Percentiles rank a stretch among this genome's conserved stretches.
phyloP scores from a whole-genome alignment of 2,113 vertebrate species.

The Oreocharis arfaki region DNA sequence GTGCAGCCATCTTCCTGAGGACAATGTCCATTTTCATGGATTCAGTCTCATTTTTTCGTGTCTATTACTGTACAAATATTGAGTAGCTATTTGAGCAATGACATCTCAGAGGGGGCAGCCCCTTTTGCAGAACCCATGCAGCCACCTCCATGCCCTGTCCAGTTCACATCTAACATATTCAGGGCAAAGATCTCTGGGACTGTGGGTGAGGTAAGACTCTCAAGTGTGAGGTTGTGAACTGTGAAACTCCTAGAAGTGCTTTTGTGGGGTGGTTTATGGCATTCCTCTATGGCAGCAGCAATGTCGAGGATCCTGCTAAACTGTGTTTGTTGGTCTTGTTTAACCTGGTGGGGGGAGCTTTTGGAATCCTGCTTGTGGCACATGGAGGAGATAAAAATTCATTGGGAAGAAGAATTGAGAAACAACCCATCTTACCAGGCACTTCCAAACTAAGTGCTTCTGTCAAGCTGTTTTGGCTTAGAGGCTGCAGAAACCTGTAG shows the following conservation, averaged over 20 bases:
- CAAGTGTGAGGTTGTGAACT: not conserved
- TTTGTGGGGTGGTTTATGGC: not conserved
- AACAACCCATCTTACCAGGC: not conserved
- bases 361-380: not conserved
- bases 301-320: not conserved
- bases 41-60: not conserved
- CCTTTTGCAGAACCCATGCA: not conserved
- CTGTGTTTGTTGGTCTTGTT: not conserved
- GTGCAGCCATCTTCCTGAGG: not conserved
- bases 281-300: fast-evolving
- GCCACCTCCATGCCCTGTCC: not conserved
- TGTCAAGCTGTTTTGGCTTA: not conserved
- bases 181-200: not conserved
- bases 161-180: not conserved
- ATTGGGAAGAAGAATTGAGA: not conserved
- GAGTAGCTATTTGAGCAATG: not conserved
- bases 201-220: not conserved
- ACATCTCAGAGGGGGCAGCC: not conserved
- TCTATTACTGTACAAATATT: not conserved
- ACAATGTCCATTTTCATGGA: not conserved
- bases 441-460: not conserved
- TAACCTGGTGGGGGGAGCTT: not conserved
- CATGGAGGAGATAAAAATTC: not conserved
- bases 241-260: not conserved
- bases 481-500: not conserved